Base-by-base conservation (phyloP, 2,888 invertebrate genomes). In the Parnassius glacialis region DNA sequence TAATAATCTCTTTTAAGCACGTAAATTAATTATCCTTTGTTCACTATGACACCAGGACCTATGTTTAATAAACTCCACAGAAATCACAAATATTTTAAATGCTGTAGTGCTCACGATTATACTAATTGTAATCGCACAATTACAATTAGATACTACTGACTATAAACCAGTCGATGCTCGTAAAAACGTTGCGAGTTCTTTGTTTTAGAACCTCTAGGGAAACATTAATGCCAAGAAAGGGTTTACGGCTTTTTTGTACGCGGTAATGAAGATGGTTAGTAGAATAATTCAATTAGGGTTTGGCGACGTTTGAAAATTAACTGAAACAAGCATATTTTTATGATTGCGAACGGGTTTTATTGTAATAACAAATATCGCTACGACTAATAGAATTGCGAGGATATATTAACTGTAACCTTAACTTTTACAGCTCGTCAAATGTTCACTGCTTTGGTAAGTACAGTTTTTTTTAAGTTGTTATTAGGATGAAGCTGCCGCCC, bases 171-270 rank as follows among this genome's bases (percentile, higher is more conserved):
- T 56, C 66, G 62, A 60, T 55, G 71, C 63, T 79, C 78, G 77
- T 79, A 78, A 80, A 78, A 78, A 75, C 65, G 65, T 69, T 64
- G 65, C 66, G 70, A 70, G 47, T 74, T 68, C 75, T 76, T 78
- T 79, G 78, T 79, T 76, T 73, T 68, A 72, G 60, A 67, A 61
- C 69, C 74, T 66, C 72, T n/a, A 54, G 75, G 72, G 77, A 71
- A 68, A 64, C 70, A 67, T 76, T 73, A 72, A 74, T 68, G 73
- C 64, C 67, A 73, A 71, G 78, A 76, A 79, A 76, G 78, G 79
- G 75, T 74, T 73, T 73, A 74, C 62, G 67, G 64, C 61, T 65
- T 54, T 62, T 66, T 66, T 63, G 63, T 59, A 53, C 16, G 52
- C 56, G 61, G 57, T 62, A 56, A 65, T 65, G 65, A 67, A 64